Base-by-base conservation (phyloP, 2,113 vertebrate species). In the Lonchura striata region DNA sequence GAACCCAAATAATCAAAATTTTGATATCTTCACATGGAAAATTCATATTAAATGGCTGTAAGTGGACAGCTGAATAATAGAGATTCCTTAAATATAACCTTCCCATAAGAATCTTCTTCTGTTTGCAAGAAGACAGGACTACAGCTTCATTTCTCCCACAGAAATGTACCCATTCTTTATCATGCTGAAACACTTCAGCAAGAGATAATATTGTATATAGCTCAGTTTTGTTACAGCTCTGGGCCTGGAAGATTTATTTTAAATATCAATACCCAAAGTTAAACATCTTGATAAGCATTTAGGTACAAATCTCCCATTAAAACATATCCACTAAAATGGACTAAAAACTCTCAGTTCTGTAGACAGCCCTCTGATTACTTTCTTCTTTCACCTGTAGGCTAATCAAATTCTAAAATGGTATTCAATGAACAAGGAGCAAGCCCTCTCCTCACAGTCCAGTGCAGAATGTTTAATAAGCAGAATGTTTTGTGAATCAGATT, bases 261-360 rank as follows among this genome's bases (percentile, higher is more conserved):
- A 91, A 96, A 82, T 94, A 86, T 47, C 46, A 68, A 20, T 54
- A 20, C 5, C 15, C 31, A 59, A 94, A 81, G 30, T 46, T 92
- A 94, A 82, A 89, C 66, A 90, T 54, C 69, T 92, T 86, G 53
- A 74, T 88, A 92, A 88, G 41, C 22, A 66, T 76, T 93, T 82
- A 59, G 30, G 35, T 85, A 70, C 25, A 86, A 68, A 78, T 49
- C 80, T 83, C 61, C 81, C 57, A 82, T 77, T 90, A 90, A 92
- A 88, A 76, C 13, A 56, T 5, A 68, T 22, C 13, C 22, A 66
- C 35, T 61, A 46, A 84, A 83, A 63, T 27, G 16, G 18, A 42
- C 44, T 82, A 53, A 60, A 92, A 78, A 64, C n/a, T 52, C 20
- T 91, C 21, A 11, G 24, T 74, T 75, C 65, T 35, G 23, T 13